Evolutionary conservation across 2,888 invertebrate genomes (phyloP).

Genomic region (Tenthredo notha): DNA sequence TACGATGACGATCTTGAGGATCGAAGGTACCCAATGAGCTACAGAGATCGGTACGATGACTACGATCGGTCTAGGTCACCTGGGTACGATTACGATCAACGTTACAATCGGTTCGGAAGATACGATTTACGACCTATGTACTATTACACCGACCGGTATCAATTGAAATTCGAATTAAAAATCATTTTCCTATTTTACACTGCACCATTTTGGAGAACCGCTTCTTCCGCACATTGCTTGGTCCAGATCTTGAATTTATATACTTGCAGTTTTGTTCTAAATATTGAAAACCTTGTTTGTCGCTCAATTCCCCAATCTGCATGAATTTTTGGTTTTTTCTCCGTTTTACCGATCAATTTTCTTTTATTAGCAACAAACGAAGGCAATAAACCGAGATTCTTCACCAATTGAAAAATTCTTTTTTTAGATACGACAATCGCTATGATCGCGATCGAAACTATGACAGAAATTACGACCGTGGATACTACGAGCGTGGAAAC

Average conservation of each 20-base stretch:
- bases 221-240: background rate
- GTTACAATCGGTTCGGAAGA: constrained; percentile 67
- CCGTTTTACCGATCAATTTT: background rate
- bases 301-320: background rate
- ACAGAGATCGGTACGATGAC: constrained; percentile 67
- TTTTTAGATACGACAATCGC: constrained; percentile 36
- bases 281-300: background rate
- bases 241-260: background rate
- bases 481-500: constrained; percentile 70
- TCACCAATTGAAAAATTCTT: background rate
- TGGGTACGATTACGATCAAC: constrained; percentile 66
- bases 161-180: constrained; percentile 4
- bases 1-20: constrained; percentile 69
- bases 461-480: constrained; percentile 65
- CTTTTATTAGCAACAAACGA: background rate
- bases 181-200: background rate
- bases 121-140: constrained; percentile 64
- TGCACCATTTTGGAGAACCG: background rate
- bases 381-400: background rate
- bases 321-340: background rate
- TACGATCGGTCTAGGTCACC: constrained; percentile 66
- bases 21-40: constrained; percentile 61
- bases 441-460: constrained; percentile 54
- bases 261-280: background rate
- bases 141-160: constrained; percentile 67